phyloP scores from a whole-genome alignment of 2,888 invertebrate genomes.

The Ecliptopera silaceata region DNA sequence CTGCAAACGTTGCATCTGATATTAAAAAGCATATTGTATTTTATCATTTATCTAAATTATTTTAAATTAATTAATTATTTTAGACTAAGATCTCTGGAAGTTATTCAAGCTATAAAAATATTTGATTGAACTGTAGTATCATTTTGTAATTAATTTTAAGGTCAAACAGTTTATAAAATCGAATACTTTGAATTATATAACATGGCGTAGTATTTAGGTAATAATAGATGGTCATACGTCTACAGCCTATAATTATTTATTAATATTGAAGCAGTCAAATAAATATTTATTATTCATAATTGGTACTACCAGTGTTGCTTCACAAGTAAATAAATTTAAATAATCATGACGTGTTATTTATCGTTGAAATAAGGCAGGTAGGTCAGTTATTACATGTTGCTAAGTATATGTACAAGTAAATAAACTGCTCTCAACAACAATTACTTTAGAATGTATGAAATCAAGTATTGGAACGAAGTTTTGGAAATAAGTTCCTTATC shows the following conservation, averaged over 20 bases:
- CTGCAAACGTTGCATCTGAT: too few relatives aligned
- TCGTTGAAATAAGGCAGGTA: not conserved
- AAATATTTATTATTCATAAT: conserved; percentile 28
- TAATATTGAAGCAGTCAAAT: conserved; percentile 20
- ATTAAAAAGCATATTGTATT: too few relatives aligned
- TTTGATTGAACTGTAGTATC: conserved; percentile 7
- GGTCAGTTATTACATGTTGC: not conserved
- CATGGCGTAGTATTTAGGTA: conserved; percentile 11
- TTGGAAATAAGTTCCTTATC: too few relatives aligned
- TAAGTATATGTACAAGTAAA: not conserved
- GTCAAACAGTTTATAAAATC: conserved; percentile 2
- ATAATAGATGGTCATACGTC: not conserved
- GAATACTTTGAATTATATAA: conserved; percentile 14
- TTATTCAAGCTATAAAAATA: not conserved
- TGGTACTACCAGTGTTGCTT: conserved; percentile 13
- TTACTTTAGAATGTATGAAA: too few relatives aligned
- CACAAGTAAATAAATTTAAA: not conserved
- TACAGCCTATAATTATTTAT: conserved; percentile 18
- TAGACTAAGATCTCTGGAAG: too few relatives aligned
- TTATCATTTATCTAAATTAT: too few relatives aligned
- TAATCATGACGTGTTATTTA: not conserved
- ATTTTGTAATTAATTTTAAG: conserved; percentile 34
- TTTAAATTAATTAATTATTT: too few relatives aligned
- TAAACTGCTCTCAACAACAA: too few relatives aligned
- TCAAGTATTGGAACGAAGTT: too few relatives aligned